Percentiles rank a stretch among this genome's conserved stretches.
Evolutionary conservation across 2,797 vertebrate genomes (phyloP).

Genomic region (Melanotaenia trifasciata): DNA sequence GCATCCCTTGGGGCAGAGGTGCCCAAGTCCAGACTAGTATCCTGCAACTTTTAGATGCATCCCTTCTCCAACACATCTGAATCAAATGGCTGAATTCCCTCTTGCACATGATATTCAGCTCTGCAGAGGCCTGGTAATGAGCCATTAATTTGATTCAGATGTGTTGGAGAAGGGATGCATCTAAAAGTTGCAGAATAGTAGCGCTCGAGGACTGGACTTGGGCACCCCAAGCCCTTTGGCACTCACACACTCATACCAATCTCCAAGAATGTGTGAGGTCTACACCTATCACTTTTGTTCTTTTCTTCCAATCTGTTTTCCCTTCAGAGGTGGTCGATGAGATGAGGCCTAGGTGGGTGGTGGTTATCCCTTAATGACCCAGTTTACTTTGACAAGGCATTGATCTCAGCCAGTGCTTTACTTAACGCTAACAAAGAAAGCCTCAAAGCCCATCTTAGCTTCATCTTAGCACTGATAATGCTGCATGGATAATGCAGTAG

Average conservation of each 20-base stretch:
- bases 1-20: background rate
- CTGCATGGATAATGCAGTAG: constrained; percentile 38
- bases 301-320: constrained; percentile 38
- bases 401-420: constrained; percentile 69
- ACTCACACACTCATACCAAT: constrained; percentile 25
- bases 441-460: constrained; percentile 59
- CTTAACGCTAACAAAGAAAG: constrained; percentile 64
- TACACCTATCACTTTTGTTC: constrained; percentile 47
- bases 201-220: too few relatives aligned
- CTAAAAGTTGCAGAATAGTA: too few relatives aligned
- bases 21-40: too few relatives aligned
- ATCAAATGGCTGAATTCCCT: too few relatives aligned
- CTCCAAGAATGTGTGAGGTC: constrained; percentile 44
- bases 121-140: too few relatives aligned
- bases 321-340: constrained; percentile 74
- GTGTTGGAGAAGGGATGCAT: too few relatives aligned
- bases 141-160: too few relatives aligned
- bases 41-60: too few relatives aligned
- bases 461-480: constrained; percentile 34
- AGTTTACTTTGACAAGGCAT: constrained; percentile 80
- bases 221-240: constrained; percentile 13
- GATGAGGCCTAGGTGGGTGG: constrained; percentile 75
- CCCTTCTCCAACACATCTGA: too few relatives aligned
- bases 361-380: constrained; percentile 80
- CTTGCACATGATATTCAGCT: too few relatives aligned